phyloP scores from a whole-genome alignment of 2,797 vertebrate species.

The Cetoscarus ocellatus region DNA sequence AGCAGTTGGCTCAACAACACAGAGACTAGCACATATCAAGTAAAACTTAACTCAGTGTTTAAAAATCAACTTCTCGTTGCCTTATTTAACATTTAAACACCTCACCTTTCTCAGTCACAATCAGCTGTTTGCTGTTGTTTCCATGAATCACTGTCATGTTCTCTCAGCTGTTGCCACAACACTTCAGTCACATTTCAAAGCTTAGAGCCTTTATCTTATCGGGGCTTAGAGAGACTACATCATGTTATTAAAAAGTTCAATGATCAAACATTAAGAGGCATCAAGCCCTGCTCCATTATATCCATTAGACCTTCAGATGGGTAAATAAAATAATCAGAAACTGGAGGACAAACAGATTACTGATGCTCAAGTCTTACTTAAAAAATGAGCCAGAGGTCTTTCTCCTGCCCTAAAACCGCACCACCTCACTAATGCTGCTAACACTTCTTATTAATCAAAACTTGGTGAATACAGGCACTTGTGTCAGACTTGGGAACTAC shows the following conservation, averaged over 20 bases:
- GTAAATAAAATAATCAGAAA: not conserved
- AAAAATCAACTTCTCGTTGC: too few relatives aligned
- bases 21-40: not conserved
- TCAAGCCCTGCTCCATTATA: not conserved
- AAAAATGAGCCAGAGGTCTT: too few relatives aligned
- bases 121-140: slow-evolving; percentile 39
- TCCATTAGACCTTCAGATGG: not conserved
- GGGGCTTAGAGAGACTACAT: slow-evolving; percentile 12
- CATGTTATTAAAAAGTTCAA: slow-evolving; percentile 9
- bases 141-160: slow-evolving; percentile 21
- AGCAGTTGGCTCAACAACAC: not conserved
- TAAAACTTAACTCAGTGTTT: not conserved
- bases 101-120: slow-evolving; percentile 5
- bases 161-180: slow-evolving; percentile 50
- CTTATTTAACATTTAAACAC: not conserved
- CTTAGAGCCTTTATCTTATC: slow-evolving; percentile 31
- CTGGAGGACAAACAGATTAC: not conserved
- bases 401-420: not conserved
- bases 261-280: slow-evolving; percentile 12
- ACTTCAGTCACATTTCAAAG: slow-evolving; percentile 6
- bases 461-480: slow-evolving; percentile 1
- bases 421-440: not conserved
- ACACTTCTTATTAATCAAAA: not conserved
- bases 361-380: too few relatives aligned
- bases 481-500: not conserved